phyloP scores from a whole-genome alignment of 2,113 vertebrate species.

The Echinops telfairi region DNA sequence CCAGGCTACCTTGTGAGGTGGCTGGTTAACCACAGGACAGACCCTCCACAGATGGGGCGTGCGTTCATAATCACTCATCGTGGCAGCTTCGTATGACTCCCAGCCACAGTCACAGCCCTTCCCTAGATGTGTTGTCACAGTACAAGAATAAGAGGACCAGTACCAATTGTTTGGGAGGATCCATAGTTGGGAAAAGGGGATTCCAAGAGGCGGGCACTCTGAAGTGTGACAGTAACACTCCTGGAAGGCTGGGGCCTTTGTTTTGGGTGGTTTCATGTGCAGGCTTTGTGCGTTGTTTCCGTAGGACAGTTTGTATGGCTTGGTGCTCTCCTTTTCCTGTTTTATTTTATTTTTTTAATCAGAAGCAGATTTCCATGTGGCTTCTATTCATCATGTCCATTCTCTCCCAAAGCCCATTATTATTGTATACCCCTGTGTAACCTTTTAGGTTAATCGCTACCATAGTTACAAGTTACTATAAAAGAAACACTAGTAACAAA shows the following conservation, averaged over 20 bases:
- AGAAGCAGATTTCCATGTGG: neutral
- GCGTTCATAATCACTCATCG: neutral
- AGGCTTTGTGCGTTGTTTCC: constrained; percentile 43
- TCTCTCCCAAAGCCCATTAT: neutral
- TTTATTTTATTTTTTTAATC: constrained; percentile 6
- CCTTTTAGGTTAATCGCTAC: constrained; percentile 40
- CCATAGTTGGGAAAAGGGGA: neutral
- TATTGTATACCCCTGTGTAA: neutral
- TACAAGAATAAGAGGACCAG: neutral
- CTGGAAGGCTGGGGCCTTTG: constrained; percentile 18
- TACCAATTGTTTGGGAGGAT: neutral
- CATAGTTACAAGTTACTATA: constrained; percentile 1
- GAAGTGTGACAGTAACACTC: neutral
- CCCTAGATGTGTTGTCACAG: neutral
- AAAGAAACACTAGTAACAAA: constrained; percentile 53
- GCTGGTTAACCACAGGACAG: neutral
- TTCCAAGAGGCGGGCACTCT: constrained; percentile 6
- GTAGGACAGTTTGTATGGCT: constrained; percentile 13
- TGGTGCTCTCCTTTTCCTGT: neutral
- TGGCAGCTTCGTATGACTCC: neutral
- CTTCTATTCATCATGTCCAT: constrained; percentile 28
- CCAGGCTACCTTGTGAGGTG: neutral
- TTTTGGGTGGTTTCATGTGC: constrained; percentile 29
- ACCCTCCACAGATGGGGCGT: neutral
- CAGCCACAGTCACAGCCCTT: neutral